These are phyloP conservation scores for Campylomormyrus tamandua DNA, from an alignment of 2,113 vertebrate genomes.

Conservation along the genomic window DNA sequence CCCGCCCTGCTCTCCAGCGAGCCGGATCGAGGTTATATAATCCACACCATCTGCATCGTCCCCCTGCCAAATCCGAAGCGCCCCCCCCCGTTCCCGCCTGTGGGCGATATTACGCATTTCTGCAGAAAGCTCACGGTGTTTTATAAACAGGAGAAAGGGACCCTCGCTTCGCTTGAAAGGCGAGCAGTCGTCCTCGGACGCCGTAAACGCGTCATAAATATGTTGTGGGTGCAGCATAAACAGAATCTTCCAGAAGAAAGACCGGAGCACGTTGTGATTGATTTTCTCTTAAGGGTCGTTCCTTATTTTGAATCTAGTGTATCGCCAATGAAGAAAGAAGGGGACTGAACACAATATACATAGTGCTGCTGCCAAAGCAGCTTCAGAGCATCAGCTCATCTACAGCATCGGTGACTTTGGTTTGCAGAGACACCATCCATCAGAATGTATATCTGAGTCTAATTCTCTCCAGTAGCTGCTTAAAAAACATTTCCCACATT, in stretches of 20 bases:
- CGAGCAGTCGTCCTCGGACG: neutral
- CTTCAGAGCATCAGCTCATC: neutral
- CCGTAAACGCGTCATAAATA: neutral
- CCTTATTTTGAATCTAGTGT: neutral
- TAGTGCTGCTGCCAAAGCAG: neutral
- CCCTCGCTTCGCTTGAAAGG: neutral
- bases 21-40: neutral
- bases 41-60: conserved; percentile 11
- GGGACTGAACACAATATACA: neutral
- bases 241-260: neutral
- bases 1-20: neutral
- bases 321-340: neutral
- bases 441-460: neutral
- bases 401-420: neutral
- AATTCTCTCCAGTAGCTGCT: neutral
- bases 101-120: conserved; percentile 7
- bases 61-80: neutral
- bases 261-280: neutral
- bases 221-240: neutral
- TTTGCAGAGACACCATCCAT: neutral
- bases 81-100: neutral
- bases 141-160: conserved; percentile 8
- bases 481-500: neutral
- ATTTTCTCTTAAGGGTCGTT: neutral
- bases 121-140: neutral